Evolutionary conservation across 2,797 vertebrate species (phyloP), one percentile per base, ranked within the genome.

Genomic region (Oryzias sinensis): DNA sequence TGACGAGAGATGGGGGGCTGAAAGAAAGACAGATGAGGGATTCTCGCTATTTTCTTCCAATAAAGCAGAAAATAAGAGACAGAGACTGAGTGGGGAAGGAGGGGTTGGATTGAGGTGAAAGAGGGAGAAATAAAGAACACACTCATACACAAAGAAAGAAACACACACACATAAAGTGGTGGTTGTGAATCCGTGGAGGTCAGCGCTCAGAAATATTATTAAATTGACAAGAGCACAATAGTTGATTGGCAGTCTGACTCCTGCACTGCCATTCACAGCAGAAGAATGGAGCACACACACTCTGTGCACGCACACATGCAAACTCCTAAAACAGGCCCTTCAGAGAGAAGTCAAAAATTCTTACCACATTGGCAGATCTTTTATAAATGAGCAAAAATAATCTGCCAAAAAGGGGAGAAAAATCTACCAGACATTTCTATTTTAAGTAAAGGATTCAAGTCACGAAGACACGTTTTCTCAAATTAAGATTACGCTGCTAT

Each of bases 1-100:
- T 45, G 71, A 37, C 41, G 69, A 56, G 53, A 77, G 64, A 77
- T 4, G 2, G 62, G 45, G 59, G 49, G 64, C 48, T 6, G 45
- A 74, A 70, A 46, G 77, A 70, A 84, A 75, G 77, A 90, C 87
- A 87, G 87, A 89, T 90, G 89, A 91, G 89, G 85, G 86, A 91
- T 91, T 90, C 82, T 70, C 79, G 66, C 86, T 85, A 84, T 90
- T 84, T 88, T 89, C 89, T 90, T 87, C 87, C 85, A 91, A 91
- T 90, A 91, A 91, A 82, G 78, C 76, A 74, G 71, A 81, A 78
- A 88, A 84, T 83, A 85, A 85, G 86, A 88, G 89, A 90, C 73
- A 68, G 77, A 69, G 82, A 76, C 65, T 25, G 51, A 68, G 75
- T 65, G 70, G 70, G 63, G 65, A 71, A 80, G 61, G 53, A 78